Percentiles rank a stretch among this genome's conserved stretches.
Conservation (phyloP, 1,140 invertebrate species). For the Probaryconus sp. region DNA sequence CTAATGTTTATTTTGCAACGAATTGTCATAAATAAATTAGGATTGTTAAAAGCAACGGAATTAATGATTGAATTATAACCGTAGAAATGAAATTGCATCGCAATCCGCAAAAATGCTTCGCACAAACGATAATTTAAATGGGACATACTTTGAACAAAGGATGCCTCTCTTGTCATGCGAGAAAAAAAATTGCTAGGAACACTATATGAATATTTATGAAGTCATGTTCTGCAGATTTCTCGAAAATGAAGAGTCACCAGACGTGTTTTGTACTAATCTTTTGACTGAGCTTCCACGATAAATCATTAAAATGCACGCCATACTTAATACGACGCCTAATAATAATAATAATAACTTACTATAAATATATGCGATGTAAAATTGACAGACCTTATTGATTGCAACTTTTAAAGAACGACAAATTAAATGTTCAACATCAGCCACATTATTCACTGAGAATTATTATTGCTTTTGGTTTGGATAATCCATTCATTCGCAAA, state of each 20-base stretch:
- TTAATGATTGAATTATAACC: slow-evolving; percentile 54
- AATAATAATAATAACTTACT: too few relatives aligned
- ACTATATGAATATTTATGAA: slow-evolving; percentile 63
- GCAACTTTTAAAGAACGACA: too few relatives aligned
- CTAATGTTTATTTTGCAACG: background rate
- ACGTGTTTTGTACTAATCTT: slow-evolving; percentile 59
- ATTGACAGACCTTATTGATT: too few relatives aligned
- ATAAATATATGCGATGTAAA: too few relatives aligned
- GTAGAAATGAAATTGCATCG: slow-evolving; percentile 31
- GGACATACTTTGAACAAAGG: slow-evolving; percentile 60
- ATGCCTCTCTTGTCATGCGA: slow-evolving; percentile 51
- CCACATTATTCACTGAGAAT: too few relatives aligned
- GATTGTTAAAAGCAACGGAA: slow-evolving; percentile 26
- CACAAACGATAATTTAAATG: slow-evolving; percentile 59
- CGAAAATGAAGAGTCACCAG: slow-evolving; percentile 57
- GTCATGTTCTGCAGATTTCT: slow-evolving; percentile 57
- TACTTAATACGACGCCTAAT: slow-evolving; percentile 26
- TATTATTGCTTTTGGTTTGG: too few relatives aligned
- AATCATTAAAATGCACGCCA: slow-evolving; percentile 33
- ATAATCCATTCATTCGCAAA: too few relatives aligned
- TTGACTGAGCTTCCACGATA: slow-evolving; percentile 42
- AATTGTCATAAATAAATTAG: slow-evolving; percentile 38
- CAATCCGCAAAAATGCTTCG: slow-evolving; percentile 31
- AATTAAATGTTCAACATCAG: too few relatives aligned
- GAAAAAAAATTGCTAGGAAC: slow-evolving; percentile 58